A percentile compares a stretch with the other conserved stretches of the same genome.
Conservation (phyloP, 2,797 vertebrate genomes). For the Hemibagrus guttatus region DNA sequence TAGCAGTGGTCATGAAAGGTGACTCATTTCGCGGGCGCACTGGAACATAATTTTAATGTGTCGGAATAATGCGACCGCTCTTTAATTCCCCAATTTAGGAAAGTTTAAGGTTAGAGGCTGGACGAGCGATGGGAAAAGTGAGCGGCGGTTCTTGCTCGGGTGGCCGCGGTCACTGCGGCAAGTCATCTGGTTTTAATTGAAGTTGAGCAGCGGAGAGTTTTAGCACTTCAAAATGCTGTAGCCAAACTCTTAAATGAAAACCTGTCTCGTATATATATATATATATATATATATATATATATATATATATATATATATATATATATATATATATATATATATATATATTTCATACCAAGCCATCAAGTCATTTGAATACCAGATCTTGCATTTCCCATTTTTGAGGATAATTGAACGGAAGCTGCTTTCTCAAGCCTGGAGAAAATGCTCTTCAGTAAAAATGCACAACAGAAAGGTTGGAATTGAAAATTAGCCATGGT, state of each 20-base stretch:
- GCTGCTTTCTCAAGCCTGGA: constrained; percentile 10
- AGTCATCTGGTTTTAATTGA: constrained; percentile 49
- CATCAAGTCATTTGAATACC: constrained; percentile 38
- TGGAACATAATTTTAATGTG: constrained; percentile 42
- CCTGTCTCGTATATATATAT: not conserved
- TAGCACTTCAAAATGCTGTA: constrained; percentile 30
- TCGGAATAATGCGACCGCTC: constrained; percentile 44
- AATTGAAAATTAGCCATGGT: constrained; percentile 1
- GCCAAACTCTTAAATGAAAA: constrained; percentile 37
- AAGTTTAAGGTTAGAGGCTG: constrained; percentile 49
- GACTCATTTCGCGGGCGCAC: constrained; percentile 28
- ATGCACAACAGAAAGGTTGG: constrained; percentile 9
- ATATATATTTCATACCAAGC: constrained; percentile 22
- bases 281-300: no score
- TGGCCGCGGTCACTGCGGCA: constrained; percentile 40
- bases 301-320: no score
- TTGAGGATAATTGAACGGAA: not conserved
- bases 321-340: no score
- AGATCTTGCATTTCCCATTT: constrained; percentile 5
- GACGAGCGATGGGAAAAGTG: constrained; percentile 36
- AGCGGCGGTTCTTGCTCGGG: constrained; percentile 65
- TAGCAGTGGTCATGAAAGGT: constrained; percentile 42
- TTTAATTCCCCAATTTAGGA: constrained; percentile 55
- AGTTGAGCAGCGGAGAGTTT: constrained; percentile 15
- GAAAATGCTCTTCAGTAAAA: constrained; percentile 18